phyloP scores from a whole-genome alignment of 2,113 vertebrate species.

The Carassius auratus region DNA sequence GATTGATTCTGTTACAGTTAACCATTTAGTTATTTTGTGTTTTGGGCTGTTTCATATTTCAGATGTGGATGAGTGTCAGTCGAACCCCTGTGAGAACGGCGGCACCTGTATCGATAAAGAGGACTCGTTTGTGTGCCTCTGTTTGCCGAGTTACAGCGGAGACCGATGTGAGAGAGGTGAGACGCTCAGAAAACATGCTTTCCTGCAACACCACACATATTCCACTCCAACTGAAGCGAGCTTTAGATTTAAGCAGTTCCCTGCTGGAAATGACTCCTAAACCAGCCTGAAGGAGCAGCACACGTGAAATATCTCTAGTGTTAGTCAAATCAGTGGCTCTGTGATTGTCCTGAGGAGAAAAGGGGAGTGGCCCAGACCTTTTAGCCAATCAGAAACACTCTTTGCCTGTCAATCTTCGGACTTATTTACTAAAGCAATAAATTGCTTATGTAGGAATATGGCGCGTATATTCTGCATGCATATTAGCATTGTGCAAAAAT shows the following conservation, averaged over 20 bases:
- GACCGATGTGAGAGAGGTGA: constrained; percentile 93
- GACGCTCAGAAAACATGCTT: neutral
- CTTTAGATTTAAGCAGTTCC: neutral
- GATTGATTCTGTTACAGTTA: no score
- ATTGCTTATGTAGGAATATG: neutral
- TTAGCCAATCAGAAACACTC: neutral
- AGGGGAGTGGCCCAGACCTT: neutral
- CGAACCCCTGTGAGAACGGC: constrained; percentile 87
- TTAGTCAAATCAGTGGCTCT: neutral
- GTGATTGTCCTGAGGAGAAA: neutral
- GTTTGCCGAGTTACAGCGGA: constrained; percentile 92
- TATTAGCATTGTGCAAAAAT: neutral
- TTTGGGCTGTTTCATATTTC: constrained; percentile 18
- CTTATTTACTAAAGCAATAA: neutral
- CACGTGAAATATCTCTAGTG: neutral
- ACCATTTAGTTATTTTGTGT: no score
- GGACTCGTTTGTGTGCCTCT: constrained; percentile 90
- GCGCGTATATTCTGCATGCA: neutral
- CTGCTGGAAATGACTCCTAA: neutral
- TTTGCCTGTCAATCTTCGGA: neutral
- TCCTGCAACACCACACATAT: neutral
- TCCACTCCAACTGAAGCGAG: neutral
- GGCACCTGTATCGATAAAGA: constrained; percentile 93
- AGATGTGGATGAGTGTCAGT: constrained; percentile 82
- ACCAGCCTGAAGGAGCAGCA: neutral